Evolutionary conservation across 1,140 invertebrate species (phyloP).

Genomic region (Marisa cornuarietis): DNA sequence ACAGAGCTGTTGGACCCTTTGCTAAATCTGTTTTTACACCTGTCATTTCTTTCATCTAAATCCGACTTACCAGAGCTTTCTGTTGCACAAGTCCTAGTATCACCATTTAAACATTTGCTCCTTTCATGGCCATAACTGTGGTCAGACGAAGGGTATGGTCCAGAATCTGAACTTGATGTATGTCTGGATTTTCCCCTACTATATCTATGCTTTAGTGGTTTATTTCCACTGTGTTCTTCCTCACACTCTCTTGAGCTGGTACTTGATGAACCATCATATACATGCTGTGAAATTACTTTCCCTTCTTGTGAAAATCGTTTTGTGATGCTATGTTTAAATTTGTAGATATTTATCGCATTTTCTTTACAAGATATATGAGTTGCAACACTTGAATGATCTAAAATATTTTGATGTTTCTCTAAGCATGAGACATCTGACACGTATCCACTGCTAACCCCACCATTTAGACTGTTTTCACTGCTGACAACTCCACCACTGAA

Average conservation of each 20-base stretch:
- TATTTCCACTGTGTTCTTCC: slow-evolving; percentile 23
- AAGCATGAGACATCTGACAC: slow-evolving; percentile 27
- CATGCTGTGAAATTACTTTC: slow-evolving; percentile 17
- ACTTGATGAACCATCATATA: slow-evolving; percentile 27
- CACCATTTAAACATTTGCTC: neutral
- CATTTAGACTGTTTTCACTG: slow-evolving; percentile 1
- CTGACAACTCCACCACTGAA: neutral
- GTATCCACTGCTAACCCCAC: slow-evolving; percentile 28
- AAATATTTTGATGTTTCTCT: slow-evolving; percentile 14
- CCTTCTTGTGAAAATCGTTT: slow-evolving; percentile 76
- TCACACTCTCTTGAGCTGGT: slow-evolving; percentile 39
- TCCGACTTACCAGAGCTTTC: too few species aligned
- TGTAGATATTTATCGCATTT: slow-evolving; percentile 73
- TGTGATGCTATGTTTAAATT: slow-evolving; percentile 95
- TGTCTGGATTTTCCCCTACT: slow-evolving; percentile 20
- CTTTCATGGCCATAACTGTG: neutral
- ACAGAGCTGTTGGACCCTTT: too few species aligned
- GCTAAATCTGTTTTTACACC: too few species aligned
- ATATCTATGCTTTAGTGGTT: slow-evolving; percentile 33
- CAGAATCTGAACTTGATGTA: slow-evolving; percentile 51
- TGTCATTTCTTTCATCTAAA: too few species aligned
- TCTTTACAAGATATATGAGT: too few species aligned
- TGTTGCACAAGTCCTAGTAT: neutral
- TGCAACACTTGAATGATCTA: too few species aligned
- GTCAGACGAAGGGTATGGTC: slow-evolving; percentile 47